Evolutionary conservation across 2,113 vertebrate genomes (phyloP).

Genomic region (Hirundichthys speculiger): DNA sequence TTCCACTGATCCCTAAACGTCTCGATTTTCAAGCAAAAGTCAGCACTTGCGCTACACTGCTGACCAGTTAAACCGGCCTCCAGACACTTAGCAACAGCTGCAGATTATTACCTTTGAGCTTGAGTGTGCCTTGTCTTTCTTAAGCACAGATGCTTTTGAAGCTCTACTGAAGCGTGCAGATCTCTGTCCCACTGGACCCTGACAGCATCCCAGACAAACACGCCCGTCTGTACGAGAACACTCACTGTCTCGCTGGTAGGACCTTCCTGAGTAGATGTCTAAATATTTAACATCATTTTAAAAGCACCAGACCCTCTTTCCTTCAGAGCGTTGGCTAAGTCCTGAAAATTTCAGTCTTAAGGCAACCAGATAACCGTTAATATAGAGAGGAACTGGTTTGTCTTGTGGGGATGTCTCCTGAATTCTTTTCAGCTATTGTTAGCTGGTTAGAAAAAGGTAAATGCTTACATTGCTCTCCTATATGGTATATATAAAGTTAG

Average conservation of each 20-base stretch:
- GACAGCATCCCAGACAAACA: conserved; percentile 45
- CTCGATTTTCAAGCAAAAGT: neutral
- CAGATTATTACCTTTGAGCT: conserved; percentile 40
- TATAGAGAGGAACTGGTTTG: neutral
- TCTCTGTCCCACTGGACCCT: conserved; percentile 44
- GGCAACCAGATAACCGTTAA: conserved; percentile 16
- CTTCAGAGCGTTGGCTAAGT: conserved; percentile 31
- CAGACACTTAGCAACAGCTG: conserved; percentile 6
- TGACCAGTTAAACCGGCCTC: conserved; percentile 19
- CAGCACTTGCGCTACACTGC: neutral
- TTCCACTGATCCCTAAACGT: neutral
- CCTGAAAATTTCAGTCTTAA: conserved; percentile 37
- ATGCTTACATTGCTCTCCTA: neutral
- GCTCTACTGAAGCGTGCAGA: conserved; percentile 58
- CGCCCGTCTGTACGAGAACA: conserved; percentile 40
- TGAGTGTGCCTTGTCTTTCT: conserved; percentile 15
- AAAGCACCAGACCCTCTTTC: conserved; percentile 40
- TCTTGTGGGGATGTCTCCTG: conserved; percentile 22
- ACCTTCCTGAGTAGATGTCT: conserved; percentile 49
- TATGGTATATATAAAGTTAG: no score
- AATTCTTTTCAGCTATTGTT: conserved; percentile 13
- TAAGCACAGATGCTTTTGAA: conserved; percentile 55
- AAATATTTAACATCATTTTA: conserved; percentile 76
- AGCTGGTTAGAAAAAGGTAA: conserved; percentile 19
- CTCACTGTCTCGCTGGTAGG: conserved; percentile 28